phyloP scores from a whole-genome alignment of 2,888 invertebrate species.

The Sclerodermus sp. region DNA sequence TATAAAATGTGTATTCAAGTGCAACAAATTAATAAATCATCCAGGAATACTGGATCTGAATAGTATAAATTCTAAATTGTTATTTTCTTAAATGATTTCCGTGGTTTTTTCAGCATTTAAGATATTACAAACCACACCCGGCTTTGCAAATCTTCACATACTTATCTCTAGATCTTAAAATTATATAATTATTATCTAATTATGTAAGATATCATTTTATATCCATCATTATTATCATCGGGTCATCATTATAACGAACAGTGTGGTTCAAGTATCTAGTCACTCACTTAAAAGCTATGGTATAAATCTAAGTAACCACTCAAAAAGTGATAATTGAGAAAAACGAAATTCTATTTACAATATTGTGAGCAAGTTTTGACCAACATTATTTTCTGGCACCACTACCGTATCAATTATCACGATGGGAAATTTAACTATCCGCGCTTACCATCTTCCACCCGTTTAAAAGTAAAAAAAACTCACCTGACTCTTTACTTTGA shows the following conservation, averaged over 20 bases:
- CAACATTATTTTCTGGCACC: too few species aligned
- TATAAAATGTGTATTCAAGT: background rate
- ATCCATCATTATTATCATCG: background rate
- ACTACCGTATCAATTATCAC: too few species aligned
- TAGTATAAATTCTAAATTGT: background rate
- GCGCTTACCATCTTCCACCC: too few species aligned
- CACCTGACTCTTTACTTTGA: too few species aligned
- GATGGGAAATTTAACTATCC: too few species aligned
- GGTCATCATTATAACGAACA: background rate
- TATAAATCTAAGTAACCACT: constrained; percentile 1
- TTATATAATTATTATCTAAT: background rate
- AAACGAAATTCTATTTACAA: constrained; percentile 16
- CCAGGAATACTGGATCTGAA: background rate
- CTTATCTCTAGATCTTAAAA: background rate
- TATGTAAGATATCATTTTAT: background rate
- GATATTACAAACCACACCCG: too few species aligned
- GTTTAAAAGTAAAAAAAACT: too few species aligned
- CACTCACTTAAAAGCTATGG: constrained; percentile 21
- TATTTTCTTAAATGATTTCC: background rate
- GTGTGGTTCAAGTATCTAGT: constrained; percentile 1
- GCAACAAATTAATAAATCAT: background rate
- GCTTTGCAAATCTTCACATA: background rate
- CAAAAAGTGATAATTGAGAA: constrained; percentile 9
- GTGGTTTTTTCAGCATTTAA: background rate
- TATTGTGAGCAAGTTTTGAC: background rate